Conservation (phyloP, 2,797 vertebrate species). For the Glossophaga mutica region DNA sequence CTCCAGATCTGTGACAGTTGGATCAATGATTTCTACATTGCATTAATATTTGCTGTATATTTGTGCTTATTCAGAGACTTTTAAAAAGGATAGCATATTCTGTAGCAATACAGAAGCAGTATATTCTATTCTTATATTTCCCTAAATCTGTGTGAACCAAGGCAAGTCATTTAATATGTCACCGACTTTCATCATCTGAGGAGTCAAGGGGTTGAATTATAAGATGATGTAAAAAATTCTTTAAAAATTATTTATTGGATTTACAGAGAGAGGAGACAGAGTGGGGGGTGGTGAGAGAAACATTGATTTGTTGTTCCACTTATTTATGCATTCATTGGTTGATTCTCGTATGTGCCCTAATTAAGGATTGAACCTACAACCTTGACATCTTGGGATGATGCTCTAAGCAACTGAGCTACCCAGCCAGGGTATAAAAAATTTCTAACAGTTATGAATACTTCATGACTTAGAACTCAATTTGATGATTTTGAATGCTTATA, state of each 20-base stretch:
- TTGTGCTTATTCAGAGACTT: constrained; percentile 2
- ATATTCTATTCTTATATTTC: not conserved
- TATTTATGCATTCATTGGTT: too few species aligned
- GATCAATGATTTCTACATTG: not conserved
- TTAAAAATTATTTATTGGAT: too few species aligned
- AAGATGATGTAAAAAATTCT: not conserved
- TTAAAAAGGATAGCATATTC: not conserved
- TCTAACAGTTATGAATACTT: not conserved
- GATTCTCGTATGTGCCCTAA: too few species aligned
- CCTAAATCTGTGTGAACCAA: not conserved
- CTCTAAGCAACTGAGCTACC: not conserved
- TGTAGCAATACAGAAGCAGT: not conserved
- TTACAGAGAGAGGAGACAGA: too few species aligned
- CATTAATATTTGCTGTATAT: not conserved
- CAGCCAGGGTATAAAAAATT: not conserved
- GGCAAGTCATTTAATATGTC: not conserved
- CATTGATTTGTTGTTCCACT: too few species aligned
- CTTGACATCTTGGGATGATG: too few species aligned
- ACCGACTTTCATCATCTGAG: not conserved
- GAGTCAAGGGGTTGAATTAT: not conserved
- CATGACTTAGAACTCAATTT: not conserved
- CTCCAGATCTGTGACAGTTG: not conserved
- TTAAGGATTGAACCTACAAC: too few species aligned
- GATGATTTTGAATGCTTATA: not conserved
- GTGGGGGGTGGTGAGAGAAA: too few species aligned